phyloP scores from a whole-genome alignment of 2,797 vertebrate genomes.

The Sciaenops ocellatus region DNA sequence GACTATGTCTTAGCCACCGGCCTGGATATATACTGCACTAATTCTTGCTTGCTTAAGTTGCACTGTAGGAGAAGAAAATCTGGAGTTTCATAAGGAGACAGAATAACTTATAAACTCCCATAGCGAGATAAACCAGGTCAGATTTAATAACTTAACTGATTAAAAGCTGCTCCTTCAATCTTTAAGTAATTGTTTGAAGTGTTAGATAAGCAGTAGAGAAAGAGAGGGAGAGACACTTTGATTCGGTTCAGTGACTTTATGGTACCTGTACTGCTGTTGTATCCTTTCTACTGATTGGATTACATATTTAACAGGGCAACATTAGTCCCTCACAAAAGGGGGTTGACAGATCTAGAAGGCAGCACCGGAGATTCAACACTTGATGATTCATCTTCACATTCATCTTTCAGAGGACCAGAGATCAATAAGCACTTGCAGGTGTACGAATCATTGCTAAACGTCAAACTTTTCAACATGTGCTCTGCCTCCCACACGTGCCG shows the following conservation, averaged over 20 bases:
- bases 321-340: conserved; percentile 29
- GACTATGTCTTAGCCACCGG: not conserved
- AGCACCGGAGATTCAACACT: conserved; percentile 22
- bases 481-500: conserved; percentile 8
- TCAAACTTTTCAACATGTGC: conserved; percentile 19
- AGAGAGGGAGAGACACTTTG: conserved; percentile 21
- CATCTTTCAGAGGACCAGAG: conserved; percentile 37
- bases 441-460: conserved; percentile 10
- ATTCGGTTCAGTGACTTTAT: conserved; percentile 23
- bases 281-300: conserved; percentile 36
- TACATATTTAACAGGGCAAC: conserved; percentile 46
- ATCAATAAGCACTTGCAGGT: conserved; percentile 39
- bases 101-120: conserved; percentile 3
- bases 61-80: conserved; percentile 5
- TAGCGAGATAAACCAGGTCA: conserved; percentile 34
- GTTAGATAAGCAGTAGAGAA: conserved; percentile 8
- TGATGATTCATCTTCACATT: conserved; percentile 36
- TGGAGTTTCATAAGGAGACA: conserved; percentile 22
- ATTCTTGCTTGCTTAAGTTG: conserved; percentile 3
- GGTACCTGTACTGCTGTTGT: conserved; percentile 9
- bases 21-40: not conserved
- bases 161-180: conserved; percentile 20
- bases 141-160: conserved; percentile 30
- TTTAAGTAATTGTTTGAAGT: conserved; percentile 29
- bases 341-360: conserved; percentile 42